These are phyloP conservation scores for Entomyzon cyanotis DNA, from an alignment of 2,113 vertebrate genomes.

Conservation along the genomic window DNA sequence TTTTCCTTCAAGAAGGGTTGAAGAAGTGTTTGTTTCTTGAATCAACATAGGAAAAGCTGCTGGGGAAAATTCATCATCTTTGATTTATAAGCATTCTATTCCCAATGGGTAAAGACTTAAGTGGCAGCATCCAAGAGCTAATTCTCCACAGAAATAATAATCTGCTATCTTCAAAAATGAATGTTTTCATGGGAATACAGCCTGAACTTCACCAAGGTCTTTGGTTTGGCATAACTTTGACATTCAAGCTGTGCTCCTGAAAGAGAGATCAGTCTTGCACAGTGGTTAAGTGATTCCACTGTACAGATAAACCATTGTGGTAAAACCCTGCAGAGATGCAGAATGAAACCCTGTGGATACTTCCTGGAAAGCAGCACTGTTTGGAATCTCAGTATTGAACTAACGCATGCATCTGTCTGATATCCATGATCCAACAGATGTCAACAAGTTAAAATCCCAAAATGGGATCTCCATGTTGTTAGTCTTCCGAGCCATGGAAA, in stretches of 20 bases:
- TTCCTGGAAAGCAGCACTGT: neutral
- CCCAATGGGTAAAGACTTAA: neutral
- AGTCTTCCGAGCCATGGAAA: neutral
- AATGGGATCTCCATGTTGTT: neutral
- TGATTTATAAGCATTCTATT: neutral
- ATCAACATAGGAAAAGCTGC: neutral
- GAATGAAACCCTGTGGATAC: rapidly evolving
- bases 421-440: neutral
- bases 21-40: neutral
- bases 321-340: neutral
- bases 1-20: neutral
- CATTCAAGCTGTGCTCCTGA: neutral
- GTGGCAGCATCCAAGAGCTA: neutral
- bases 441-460: neutral
- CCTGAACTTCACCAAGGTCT: neutral
- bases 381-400: neutral
- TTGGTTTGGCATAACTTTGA: neutral
- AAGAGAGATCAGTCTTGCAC: neutral
- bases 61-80: neutral
- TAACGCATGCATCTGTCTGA: neutral
- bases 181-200: neutral
- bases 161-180: neutral
- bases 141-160: neutral
- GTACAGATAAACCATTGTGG: neutral
- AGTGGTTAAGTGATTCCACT: neutral